phyloP scores from a whole-genome alignment of 2,888 invertebrate genomes.

The Seira musarum region DNA sequence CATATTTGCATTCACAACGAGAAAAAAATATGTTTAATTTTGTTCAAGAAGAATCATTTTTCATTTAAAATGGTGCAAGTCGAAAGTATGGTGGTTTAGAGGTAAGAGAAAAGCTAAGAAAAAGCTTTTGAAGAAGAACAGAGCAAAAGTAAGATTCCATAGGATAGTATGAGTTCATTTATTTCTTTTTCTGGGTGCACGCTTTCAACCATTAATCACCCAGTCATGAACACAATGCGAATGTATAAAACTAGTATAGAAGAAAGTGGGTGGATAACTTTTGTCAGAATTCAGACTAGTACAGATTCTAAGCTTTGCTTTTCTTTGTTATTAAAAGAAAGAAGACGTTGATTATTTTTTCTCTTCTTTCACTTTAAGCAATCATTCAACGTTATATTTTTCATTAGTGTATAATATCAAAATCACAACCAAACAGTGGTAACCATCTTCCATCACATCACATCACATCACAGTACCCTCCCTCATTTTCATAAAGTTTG shows the following conservation, averaged over 20 bases:
- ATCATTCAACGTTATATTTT: constrained; percentile 17
- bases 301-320: neutral
- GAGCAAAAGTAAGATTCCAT: neutral
- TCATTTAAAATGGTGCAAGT: neutral
- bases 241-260: constrained; percentile 3
- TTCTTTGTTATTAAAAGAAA: neutral
- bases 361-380: constrained; percentile 5
- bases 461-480: neutral
- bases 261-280: constrained; percentile 22
- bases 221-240: constrained; percentile 50
- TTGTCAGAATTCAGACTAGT: neutral
- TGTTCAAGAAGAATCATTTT: constrained; percentile 3
- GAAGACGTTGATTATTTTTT: constrained; percentile 7
- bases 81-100: neutral
- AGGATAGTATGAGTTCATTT: neutral
- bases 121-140: no score
- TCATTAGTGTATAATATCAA: constrained; percentile 11
- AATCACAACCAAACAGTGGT: neutral
- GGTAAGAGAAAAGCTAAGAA: no score
- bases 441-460: no score
- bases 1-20: neutral
- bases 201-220: constrained; percentile 56
- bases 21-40: neutral
- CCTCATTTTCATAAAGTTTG: constrained; percentile 12
- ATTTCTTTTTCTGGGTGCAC: constrained; percentile 29